These are phyloP conservation scores for Mantis religiosa DNA, from an alignment of 2,888 invertebrate genomes.

Conservation along the genomic window DNA sequence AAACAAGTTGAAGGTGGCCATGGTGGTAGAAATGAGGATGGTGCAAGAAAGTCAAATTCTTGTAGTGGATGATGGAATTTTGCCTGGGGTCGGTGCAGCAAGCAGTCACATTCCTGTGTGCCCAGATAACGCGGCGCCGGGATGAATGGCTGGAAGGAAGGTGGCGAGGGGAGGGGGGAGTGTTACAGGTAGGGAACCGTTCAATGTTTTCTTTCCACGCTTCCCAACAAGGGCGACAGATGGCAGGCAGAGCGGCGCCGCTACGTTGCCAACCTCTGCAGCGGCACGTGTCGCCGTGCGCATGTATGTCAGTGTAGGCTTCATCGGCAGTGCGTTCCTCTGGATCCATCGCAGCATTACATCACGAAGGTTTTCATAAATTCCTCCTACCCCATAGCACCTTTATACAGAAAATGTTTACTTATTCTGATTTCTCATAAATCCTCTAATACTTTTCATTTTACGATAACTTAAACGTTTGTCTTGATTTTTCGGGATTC, in stretches of 20 bases:
- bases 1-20: too few relatives aligned
- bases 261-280: not conserved
- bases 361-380: too few relatives aligned
- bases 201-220: not conserved
- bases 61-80: not conserved
- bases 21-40: too few relatives aligned
- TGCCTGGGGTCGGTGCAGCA: not conserved
- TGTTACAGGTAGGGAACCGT: not conserved
- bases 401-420: too few relatives aligned
- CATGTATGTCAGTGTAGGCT: not conserved
- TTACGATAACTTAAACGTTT: too few relatives aligned
- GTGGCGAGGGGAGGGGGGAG: not conserved
- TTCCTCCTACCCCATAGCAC: too few relatives aligned
- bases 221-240: not conserved
- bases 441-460: too few relatives aligned
- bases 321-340: too few relatives aligned
- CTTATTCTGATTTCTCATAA: too few relatives aligned
- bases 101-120: not conserved
- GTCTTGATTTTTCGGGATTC: too few relatives aligned
- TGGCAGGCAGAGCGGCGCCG: not conserved
- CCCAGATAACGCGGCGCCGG: not conserved
- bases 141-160: not conserved
- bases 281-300: not conserved
- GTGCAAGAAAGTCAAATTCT: too few relatives aligned
- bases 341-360: too few relatives aligned